phyloP scores from a whole-genome alignment of 2,113 vertebrate species.

The Antigone vipio region DNA sequence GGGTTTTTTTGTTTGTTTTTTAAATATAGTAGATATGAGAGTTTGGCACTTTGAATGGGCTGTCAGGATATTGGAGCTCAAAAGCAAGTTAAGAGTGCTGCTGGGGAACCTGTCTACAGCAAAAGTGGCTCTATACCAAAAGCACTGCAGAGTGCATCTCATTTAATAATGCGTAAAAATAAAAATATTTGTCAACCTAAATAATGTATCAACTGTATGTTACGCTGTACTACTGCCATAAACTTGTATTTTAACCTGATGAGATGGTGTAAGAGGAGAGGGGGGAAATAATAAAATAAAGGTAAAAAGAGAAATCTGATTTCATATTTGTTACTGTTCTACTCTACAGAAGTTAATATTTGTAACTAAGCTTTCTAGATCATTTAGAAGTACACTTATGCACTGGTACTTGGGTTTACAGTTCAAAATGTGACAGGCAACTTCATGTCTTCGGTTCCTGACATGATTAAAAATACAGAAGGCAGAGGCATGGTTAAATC shows the following conservation, averaged over 20 bases:
- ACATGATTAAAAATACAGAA: background rate
- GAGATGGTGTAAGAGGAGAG: background rate
- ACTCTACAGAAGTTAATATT: background rate
- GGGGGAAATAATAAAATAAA: background rate
- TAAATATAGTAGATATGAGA: background rate
- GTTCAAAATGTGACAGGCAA: background rate
- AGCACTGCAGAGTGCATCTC: background rate
- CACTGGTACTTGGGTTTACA: background rate
- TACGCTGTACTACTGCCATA: background rate
- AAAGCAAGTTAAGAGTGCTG: background rate
- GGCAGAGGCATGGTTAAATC: background rate
- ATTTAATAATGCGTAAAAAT: constrained; percentile 7
- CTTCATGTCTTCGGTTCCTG: no score
- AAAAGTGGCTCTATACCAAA: constrained; percentile 8
- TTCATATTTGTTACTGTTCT: background rate
- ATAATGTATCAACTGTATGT: background rate
- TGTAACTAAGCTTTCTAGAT: background rate
- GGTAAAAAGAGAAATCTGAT: background rate
- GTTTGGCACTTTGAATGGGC: background rate
- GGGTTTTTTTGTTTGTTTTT: background rate
- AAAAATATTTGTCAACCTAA: constrained; percentile 18
- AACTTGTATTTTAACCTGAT: background rate
- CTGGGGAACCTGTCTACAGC: background rate
- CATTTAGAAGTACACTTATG: background rate
- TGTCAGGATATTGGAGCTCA: background rate